Evolutionary conservation across 2,113 vertebrate genomes (phyloP).

Genomic region (Muntiacus muntjak): DNA sequence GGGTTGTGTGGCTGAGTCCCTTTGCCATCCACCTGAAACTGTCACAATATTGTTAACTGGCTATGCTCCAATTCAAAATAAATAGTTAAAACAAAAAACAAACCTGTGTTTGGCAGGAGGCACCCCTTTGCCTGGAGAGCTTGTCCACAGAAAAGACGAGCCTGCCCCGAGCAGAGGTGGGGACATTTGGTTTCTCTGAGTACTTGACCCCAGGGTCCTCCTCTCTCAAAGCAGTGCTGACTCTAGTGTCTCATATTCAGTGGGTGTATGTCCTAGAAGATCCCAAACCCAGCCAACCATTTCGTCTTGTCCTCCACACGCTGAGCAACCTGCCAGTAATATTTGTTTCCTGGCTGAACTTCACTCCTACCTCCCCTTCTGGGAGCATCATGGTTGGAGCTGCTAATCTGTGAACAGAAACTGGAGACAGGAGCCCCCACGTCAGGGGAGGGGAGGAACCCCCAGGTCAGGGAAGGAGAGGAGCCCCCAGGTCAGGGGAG

Average conservation of each 20-base stretch:
- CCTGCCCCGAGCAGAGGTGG: not conserved
- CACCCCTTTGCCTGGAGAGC: not conserved
- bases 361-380: not conserved
- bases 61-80: not conserved
- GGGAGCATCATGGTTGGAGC: accelerated
- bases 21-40: not conserved
- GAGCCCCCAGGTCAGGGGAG: not conserved
- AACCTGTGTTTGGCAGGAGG: not conserved
- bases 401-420: not conserved
- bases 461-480: accelerated
- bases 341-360: not conserved
- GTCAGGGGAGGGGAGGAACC: no score
- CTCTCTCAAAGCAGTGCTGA: not conserved
- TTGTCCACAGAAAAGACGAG: not conserved
- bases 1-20: not conserved
- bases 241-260: not conserved
- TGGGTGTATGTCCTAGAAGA: not conserved
- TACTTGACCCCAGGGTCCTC: not conserved
- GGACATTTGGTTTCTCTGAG: not conserved
- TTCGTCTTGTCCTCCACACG: not conserved
- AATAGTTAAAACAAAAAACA: not conserved
- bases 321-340: no score
- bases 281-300: not conserved
- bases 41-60: not conserved
- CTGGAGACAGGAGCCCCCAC: accelerated